Evolutionary conservation across 2,797 vertebrate species (phyloP).

Genomic region (Liparis tanakae): DNA sequence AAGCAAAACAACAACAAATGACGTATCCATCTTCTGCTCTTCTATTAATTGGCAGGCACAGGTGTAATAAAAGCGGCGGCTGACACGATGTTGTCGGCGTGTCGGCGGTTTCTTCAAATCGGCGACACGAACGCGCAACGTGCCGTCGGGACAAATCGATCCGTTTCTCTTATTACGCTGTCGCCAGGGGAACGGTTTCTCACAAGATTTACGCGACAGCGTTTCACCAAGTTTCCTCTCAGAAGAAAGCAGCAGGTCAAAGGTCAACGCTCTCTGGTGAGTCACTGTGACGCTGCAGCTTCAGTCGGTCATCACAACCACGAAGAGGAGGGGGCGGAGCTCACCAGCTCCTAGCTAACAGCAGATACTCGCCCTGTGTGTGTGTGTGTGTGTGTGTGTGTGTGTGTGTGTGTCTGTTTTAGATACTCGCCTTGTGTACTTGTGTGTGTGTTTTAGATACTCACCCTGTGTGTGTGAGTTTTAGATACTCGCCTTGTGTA

Average conservation of each 20-base stretch:
- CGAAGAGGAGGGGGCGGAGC: not conserved
- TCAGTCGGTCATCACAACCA: not conserved
- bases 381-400: too few species aligned
- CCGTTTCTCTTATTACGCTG: conserved; percentile 7
- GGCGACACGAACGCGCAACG: conserved; percentile 2
- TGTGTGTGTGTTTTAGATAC: too few species aligned
- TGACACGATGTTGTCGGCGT: not conserved
- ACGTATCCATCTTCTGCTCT: not conserved
- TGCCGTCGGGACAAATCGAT: conserved; percentile 29
- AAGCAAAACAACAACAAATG: too few species aligned
- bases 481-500: too few species aligned
- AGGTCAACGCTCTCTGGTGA: not conserved
- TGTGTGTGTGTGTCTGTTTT: too few species aligned
- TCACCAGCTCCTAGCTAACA: not conserved
- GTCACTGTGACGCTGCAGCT: conserved; percentile 14
- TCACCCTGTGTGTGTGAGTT: too few species aligned
- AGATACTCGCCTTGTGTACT: too few species aligned
- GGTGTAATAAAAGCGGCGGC: conserved; percentile 16
- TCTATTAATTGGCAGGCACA: conserved; percentile 27
- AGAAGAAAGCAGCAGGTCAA: conserved; percentile 31
- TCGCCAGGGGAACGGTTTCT: conserved; percentile 28
- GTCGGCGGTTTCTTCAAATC: not conserved
- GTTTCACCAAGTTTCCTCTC: conserved; percentile 18
- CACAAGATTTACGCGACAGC: not conserved
- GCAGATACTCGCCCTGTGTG: too few species aligned